Evolutionary conservation across 2,797 vertebrate species (phyloP).

Genomic region (Anguilla pacifica): DNA sequence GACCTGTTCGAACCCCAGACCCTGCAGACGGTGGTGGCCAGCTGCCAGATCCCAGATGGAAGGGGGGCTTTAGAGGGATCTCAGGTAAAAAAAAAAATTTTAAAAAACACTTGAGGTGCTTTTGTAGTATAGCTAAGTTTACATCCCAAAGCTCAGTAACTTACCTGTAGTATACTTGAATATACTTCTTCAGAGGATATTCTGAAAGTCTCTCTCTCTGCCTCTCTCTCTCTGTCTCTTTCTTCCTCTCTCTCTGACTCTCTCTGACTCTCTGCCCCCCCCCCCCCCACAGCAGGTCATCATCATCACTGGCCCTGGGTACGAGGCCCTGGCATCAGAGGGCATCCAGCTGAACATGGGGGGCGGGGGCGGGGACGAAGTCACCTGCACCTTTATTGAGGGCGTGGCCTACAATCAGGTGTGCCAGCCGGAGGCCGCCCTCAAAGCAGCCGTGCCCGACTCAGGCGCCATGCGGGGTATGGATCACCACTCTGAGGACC

Average conservation of each 20-base stretch:
- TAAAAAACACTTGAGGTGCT: neutral
- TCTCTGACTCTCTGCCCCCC: too few relatives aligned
- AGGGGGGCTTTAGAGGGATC: constrained; percentile 76
- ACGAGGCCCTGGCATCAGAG: constrained; percentile 81
- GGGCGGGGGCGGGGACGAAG: constrained; percentile 70
- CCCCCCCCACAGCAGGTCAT: constrained; percentile 71
- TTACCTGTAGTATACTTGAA: too few relatives aligned
- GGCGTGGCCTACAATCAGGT: constrained; percentile 79
- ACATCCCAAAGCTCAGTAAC: too few relatives aligned
- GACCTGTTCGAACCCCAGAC: constrained; percentile 75
- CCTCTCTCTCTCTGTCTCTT: too few relatives aligned
- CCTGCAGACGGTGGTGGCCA: constrained; percentile 74
- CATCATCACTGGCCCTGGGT: constrained; percentile 86
- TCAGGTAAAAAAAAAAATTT: constrained; percentile 67
- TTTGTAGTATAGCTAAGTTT: neutral
- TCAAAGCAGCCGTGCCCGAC: constrained; percentile 52
- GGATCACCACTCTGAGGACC: neutral
- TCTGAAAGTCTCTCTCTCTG: too few relatives aligned
- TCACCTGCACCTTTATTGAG: constrained; percentile 80
- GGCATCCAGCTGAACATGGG: constrained; percentile 84
- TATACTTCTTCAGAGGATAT: neutral
- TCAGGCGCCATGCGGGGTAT: constrained; percentile 71
- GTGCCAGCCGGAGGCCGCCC: constrained; percentile 61
- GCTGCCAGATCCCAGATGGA: constrained; percentile 76
- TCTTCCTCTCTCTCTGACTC: too few relatives aligned